Evolutionary conservation across 37 sponge, comb jelly and placozoan species (phyloP).

Genomic region (Crambe crambe): DNA sequence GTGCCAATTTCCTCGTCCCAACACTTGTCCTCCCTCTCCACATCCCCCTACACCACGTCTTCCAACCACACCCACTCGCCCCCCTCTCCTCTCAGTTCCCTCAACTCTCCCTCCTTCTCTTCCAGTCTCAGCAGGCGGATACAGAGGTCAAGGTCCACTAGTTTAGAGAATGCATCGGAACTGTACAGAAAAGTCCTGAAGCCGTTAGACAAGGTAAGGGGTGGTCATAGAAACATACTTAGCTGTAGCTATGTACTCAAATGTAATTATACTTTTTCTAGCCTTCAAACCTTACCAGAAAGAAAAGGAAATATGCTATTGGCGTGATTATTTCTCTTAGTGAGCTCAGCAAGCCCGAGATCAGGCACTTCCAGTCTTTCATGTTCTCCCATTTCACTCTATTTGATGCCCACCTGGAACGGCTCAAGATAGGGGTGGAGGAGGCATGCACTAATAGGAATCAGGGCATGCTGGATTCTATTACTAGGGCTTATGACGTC

Average conservation of each 20-base stretch:
- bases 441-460: slow-evolving; percentile 17
- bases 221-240: not conserved
- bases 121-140: slow-evolving; percentile 43
- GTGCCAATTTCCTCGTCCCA: slow-evolving; percentile 14
- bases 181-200: slow-evolving; percentile 41
- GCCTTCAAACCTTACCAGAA: not conserved
- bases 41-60: slow-evolving; percentile 3
- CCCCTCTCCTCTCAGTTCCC: slow-evolving; percentile 9
- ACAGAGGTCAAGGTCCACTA: slow-evolving; percentile 47
- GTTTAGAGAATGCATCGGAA: slow-evolving; percentile 47
- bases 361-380: slow-evolving; percentile 53
- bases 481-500: slow-evolving; percentile 21
- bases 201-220: slow-evolving; percentile 26
- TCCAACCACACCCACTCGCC: slow-evolving; percentile 25
- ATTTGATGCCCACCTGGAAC: slow-evolving; percentile 68
- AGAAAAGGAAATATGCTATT: slow-evolving; percentile 46
- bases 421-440: slow-evolving; percentile 53
- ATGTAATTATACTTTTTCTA: not conserved
- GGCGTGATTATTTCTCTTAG: slow-evolving; percentile 48
- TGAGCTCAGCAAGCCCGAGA: slow-evolving; percentile 36
- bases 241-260: not conserved
- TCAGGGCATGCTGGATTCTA: not conserved
- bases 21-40: not conserved
- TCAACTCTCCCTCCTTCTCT: not conserved
- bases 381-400: slow-evolving; percentile 78